A percentile compares a stretch with the other conserved stretches of the same genome.
Conservation (phyloP, 2,888 invertebrate genomes). For the Bellardia bayeri region DNA sequence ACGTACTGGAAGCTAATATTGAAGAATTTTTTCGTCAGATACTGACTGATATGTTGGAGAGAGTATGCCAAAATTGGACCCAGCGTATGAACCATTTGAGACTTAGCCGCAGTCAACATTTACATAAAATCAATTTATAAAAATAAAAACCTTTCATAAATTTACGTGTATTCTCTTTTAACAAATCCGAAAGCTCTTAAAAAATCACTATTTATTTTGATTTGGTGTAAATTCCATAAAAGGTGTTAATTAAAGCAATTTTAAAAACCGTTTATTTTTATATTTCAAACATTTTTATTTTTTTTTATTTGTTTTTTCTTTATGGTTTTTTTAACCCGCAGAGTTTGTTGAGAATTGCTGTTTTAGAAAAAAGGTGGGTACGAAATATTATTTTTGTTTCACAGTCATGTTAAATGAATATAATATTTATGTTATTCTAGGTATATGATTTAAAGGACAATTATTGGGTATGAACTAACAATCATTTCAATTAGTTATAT, state of each 20-base stretch:
- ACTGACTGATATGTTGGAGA: no score
- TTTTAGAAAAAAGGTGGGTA: neutral
- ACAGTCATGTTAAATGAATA: neutral
- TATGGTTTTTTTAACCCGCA: neutral
- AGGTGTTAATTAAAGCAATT: constrained; percentile 62
- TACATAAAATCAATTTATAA: no score
- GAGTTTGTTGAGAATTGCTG: neutral
- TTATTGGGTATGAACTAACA: neutral
- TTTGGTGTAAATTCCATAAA: constrained; percentile 54
- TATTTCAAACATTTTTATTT: constrained; percentile 2
- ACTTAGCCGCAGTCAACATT: no score
- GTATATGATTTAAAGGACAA: neutral
- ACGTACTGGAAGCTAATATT: no score
- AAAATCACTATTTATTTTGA: neutral
- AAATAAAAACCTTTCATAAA: no score
- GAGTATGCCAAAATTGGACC: no score
- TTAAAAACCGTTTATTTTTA: constrained; percentile 46
- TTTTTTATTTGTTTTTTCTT: neutral
- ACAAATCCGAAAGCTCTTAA: no score
- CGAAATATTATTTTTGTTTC: neutral
- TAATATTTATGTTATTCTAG: neutral
- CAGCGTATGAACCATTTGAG: no score
- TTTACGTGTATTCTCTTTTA: no score
- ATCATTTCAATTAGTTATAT: neutral
- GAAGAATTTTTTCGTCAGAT: no score